phyloP scores from a whole-genome alignment of 2,797 vertebrate genomes.

The Paramormyrops hopkinsi region DNA sequence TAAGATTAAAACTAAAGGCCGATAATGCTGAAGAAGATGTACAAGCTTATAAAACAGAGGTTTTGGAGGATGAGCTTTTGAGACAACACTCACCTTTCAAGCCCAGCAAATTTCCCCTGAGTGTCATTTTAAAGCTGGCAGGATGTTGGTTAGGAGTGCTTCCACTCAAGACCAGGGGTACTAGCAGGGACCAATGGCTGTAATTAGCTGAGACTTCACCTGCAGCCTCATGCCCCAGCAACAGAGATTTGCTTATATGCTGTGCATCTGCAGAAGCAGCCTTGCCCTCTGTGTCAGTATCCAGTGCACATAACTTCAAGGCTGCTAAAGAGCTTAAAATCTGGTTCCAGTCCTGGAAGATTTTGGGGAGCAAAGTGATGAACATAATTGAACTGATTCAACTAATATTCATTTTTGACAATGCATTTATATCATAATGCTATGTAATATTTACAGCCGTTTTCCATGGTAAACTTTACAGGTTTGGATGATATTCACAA shows the following conservation, averaged over 20 bases:
- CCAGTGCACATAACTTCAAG: constrained; percentile 52
- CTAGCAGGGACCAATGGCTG: constrained; percentile 43
- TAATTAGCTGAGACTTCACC: constrained; percentile 22
- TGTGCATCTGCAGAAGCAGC: not conserved
- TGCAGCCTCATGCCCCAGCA: constrained; percentile 23
- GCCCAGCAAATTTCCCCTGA: constrained; percentile 53
- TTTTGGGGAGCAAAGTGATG: not conserved
- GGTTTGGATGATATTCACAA: not conserved
- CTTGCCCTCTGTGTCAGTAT: constrained; percentile 35
- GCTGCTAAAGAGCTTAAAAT: constrained; percentile 56
- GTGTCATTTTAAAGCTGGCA: constrained; percentile 38
- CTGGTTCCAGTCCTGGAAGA: constrained; percentile 64
- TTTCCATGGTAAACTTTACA: not conserved
- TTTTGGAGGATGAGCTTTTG: not conserved
- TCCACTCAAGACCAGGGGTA: constrained; percentile 46
- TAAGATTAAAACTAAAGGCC: not conserved
- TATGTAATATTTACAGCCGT: not conserved
- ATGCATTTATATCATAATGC: not conserved
- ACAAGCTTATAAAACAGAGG: not conserved
- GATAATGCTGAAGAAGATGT: not conserved
- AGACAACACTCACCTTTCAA: constrained; percentile 52
- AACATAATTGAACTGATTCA: not conserved
- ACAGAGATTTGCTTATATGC: constrained; percentile 25
- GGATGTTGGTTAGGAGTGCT: constrained; percentile 24
- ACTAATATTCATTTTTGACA: not conserved